phyloP scores from a whole-genome alignment of 2,797 vertebrate genomes.

The Sebastiscus albofasciatus region DNA sequence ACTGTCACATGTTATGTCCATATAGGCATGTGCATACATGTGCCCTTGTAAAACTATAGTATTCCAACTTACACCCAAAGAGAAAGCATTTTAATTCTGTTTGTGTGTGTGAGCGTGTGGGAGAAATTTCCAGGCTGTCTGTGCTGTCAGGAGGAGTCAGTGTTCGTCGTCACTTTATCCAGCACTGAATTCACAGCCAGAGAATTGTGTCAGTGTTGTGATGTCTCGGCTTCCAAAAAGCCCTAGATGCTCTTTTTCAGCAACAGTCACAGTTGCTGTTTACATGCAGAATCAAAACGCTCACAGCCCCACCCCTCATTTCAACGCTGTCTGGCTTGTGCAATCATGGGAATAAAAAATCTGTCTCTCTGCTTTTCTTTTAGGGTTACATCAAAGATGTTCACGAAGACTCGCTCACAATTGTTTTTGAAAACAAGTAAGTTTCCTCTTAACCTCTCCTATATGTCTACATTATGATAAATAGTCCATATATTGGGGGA shows the following conservation, averaged over 20 bases:
- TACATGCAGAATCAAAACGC: slow-evolving; percentile 25
- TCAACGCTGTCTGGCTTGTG: background rate
- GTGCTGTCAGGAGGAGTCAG: slow-evolving; percentile 55
- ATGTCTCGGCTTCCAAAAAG: slow-evolving; percentile 44
- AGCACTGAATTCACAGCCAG: slow-evolving; percentile 60
- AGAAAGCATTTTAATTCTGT: slow-evolving; percentile 25
- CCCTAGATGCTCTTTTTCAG: slow-evolving; percentile 41
- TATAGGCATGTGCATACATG: background rate
- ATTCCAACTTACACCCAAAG: background rate
- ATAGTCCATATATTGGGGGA: background rate
- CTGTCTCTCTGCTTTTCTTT: slow-evolving; percentile 43
- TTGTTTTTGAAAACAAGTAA: slow-evolving; percentile 97
- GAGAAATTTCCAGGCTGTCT: slow-evolving; percentile 40
- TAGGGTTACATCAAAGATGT: slow-evolving; percentile 95
- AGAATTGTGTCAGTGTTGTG: slow-evolving; percentile 60
- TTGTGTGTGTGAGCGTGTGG: background rate
- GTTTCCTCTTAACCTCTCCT: slow-evolving; percentile 52
- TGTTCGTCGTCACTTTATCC: slow-evolving; percentile 50
- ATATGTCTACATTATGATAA: background rate
- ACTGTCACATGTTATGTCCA: background rate
- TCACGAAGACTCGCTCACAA: slow-evolving; percentile 93
- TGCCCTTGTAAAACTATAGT: slow-evolving; percentile 13
- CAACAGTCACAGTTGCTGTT: slow-evolving; percentile 43
- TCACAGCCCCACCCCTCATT: slow-evolving; percentile 4
- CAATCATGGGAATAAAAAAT: slow-evolving; percentile 26